These are phyloP conservation scores for Hipposideros larvatus DNA, from an alignment of 2,797 vertebrate species.

Conservation along the genomic window DNA sequence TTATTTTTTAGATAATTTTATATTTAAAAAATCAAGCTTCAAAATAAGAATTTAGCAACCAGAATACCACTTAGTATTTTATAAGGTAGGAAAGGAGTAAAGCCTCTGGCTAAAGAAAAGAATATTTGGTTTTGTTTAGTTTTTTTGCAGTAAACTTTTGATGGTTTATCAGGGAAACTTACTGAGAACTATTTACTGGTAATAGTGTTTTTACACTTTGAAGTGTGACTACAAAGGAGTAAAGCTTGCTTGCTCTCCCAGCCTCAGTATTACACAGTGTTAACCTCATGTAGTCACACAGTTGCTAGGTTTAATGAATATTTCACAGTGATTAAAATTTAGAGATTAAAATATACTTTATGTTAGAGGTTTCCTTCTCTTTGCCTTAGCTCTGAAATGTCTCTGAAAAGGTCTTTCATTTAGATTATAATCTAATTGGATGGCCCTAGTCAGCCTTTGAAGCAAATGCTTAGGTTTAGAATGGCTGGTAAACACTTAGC, in stretches of 20 bases:
- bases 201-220: slow-evolving; percentile 48
- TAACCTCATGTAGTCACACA: not conserved
- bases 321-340: slow-evolving; percentile 38
- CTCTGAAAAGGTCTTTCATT: slow-evolving; percentile 1
- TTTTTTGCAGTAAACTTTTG: not conserved
- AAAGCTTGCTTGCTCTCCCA: not conserved
- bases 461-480: slow-evolving; percentile 14
- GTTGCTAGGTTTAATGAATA: slow-evolving; percentile 12
- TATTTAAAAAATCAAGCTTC: slow-evolving; percentile 47
- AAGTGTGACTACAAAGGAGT: slow-evolving; percentile 55
- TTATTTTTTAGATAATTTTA: slow-evolving; percentile 35
- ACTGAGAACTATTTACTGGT: slow-evolving; percentile 27
- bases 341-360: slow-evolving; percentile 28
- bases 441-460: slow-evolving; percentile 38
- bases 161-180: slow-evolving; percentile 39
- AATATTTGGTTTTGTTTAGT: not conserved
- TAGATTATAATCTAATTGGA: not conserved
- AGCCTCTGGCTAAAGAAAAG: not conserved
- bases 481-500: slow-evolving; percentile 7
- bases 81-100: not conserved
- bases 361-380: slow-evolving; percentile 38
- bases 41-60: slow-evolving; percentile 1
- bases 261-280: not conserved
- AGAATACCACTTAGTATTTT: slow-evolving; percentile 10
- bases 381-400: slow-evolving; percentile 50